These are phyloP conservation scores for Brienomyrus longianalis DNA, from an alignment of 2,113 vertebrate species.

Conservation along the genomic window DNA sequence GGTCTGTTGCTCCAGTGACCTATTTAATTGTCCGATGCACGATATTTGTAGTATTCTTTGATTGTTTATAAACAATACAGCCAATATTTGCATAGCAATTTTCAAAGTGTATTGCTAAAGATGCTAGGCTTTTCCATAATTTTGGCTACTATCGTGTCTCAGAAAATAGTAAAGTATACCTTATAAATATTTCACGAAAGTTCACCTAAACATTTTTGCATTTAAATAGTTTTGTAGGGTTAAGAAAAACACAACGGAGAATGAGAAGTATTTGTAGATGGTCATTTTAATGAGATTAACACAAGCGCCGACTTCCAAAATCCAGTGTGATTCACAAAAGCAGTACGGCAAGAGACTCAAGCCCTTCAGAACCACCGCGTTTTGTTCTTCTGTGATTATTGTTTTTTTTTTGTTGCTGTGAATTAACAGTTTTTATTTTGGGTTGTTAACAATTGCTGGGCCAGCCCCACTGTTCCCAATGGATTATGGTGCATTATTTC, in stretches of 20 bases:
- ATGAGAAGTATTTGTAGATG: background rate
- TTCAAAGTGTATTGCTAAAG: background rate
- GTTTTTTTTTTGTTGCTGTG: background rate
- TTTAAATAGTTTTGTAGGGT: background rate
- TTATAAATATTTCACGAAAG: background rate
- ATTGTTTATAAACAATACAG: background rate
- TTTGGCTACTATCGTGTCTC: background rate
- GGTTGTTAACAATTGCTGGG: background rate
- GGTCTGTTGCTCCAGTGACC: no score
- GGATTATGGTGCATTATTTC: background rate
- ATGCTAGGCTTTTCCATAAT: background rate
- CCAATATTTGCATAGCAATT: background rate
- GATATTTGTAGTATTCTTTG: background rate
- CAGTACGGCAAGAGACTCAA: background rate
- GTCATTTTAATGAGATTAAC: constrained; percentile 14
- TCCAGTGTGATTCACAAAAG: background rate
- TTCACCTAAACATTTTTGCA: background rate
- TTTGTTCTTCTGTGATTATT: background rate
- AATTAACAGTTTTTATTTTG: background rate
- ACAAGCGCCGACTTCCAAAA: background rate
- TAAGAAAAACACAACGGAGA: background rate
- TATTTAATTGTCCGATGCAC: background rate
- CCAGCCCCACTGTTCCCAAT: background rate
- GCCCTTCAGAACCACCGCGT: background rate
- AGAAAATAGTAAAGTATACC: background rate